phyloP scores from a whole-genome alignment of 2,888 invertebrate genomes.

The Euplagia quadripunctaria region DNA sequence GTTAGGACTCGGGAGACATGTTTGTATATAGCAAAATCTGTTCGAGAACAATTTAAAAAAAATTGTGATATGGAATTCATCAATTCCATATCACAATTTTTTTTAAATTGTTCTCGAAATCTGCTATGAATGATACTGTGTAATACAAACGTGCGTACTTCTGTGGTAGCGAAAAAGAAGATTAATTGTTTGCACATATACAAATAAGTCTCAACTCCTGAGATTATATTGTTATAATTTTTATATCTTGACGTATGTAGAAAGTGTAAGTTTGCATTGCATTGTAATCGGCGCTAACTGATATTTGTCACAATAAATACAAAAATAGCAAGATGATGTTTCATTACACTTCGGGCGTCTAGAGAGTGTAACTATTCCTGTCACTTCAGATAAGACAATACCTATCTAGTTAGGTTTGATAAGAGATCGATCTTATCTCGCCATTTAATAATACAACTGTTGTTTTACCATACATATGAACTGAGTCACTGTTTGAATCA shows the following conservation, averaged over 20 bases:
- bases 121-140: not conserved
- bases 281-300: constrained; percentile 63
- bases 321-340: constrained; percentile 56
- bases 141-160: not conserved
- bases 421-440: not conserved
- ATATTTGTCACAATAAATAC: constrained; percentile 75
- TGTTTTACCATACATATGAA: not conserved
- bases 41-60: not conserved
- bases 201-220: constrained; percentile 24
- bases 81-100: no score
- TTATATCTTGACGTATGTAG: constrained; percentile 61
- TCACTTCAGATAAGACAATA: not conserved
- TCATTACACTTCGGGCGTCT: constrained; percentile 38
- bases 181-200: constrained; percentile 10
- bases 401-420: not conserved
- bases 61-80: not conserved
- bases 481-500: not conserved
- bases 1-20: not conserved
- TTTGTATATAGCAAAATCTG: constrained; percentile 1
- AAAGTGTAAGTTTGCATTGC: constrained; percentile 69
- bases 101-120: no score
- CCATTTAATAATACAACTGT: not conserved
- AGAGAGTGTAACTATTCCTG: not conserved
- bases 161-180: not conserved
- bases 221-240: constrained; percentile 59